Conservation (phyloP, 2,888 invertebrate genomes). For the Plagodis dolabraria region DNA sequence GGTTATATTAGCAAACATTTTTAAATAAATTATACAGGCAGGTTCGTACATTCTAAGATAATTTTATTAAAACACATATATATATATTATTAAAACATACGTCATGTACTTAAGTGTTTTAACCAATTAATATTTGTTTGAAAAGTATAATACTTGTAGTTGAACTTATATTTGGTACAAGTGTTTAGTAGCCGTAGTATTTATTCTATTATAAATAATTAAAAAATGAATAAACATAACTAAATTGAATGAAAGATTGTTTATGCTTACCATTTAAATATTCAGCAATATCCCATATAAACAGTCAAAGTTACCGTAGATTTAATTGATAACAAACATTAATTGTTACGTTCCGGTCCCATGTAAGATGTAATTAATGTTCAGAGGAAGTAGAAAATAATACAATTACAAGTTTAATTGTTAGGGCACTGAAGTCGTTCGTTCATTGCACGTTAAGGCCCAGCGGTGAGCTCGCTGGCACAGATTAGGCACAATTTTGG, state of each 20-base stretch:
- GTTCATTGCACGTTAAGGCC: constrained; percentile 54
- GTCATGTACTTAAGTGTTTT: too few relatives aligned
- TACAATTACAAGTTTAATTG: constrained; percentile 75
- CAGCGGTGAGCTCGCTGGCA: constrained; percentile 51
- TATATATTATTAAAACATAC: too few relatives aligned
- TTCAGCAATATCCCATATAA: constrained; percentile 59
- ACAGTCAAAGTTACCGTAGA: constrained; percentile 53
- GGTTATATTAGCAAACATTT: neutral
- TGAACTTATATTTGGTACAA: too few relatives aligned
- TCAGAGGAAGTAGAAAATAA: constrained; percentile 74
- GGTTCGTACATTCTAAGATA: too few relatives aligned
- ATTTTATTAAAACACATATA: too few relatives aligned
- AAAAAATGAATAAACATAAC: constrained; percentile 13
- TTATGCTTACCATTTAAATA: constrained; percentile 73
- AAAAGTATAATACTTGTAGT: too few relatives aligned
- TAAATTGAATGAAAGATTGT: constrained; percentile 44
- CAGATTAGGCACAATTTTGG: constrained; percentile 51
- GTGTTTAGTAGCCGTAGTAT: too few relatives aligned
- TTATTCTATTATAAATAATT: too few relatives aligned
- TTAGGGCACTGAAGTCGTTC: constrained; percentile 66
- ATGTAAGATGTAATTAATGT: constrained; percentile 76
- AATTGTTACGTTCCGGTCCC: constrained; percentile 75
- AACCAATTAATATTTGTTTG: too few relatives aligned
- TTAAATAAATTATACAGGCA: neutral
- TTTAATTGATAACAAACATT: constrained; percentile 66